phyloP scores from a whole-genome alignment of 2,888 invertebrate species.

The Lepidochitona cinerea region DNA sequence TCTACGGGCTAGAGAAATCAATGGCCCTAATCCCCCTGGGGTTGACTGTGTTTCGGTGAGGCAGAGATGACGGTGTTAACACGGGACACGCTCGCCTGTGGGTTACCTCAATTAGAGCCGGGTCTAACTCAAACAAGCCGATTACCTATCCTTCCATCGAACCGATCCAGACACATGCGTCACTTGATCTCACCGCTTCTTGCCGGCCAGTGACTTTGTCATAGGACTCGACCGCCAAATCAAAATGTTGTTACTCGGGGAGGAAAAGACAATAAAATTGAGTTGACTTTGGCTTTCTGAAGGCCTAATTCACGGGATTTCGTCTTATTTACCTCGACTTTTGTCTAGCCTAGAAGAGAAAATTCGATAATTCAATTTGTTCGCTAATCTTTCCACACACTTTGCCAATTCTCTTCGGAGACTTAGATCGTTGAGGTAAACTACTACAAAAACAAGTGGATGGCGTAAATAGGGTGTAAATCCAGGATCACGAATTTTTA shows the following conservation, averaged over 20 bases:
- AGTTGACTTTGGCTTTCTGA: neutral
- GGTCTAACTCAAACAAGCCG: neutral
- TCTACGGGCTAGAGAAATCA: too few species aligned
- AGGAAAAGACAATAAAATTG: neutral
- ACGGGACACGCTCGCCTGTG: neutral
- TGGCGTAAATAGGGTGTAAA: neutral
- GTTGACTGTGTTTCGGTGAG: too few species aligned
- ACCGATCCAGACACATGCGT: neutral
- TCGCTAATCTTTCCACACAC: neutral
- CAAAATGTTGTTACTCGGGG: neutral
- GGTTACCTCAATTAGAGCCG: neutral
- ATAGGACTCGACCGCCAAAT: neutral
- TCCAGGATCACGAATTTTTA: neutral
- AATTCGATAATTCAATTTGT: constrained; percentile 8
- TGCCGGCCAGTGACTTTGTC: neutral
- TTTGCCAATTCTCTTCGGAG: neutral
- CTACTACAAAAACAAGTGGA: neutral
- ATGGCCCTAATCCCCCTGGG: too few species aligned
- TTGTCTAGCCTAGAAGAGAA: neutral
- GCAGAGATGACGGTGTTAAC: constrained; percentile 4
- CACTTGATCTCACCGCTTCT: neutral
- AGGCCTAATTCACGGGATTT: neutral
- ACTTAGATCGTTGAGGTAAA: neutral
- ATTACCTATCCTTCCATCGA: neutral
- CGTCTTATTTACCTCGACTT: neutral